These are phyloP conservation scores for Tenthredo mesomela DNA, from an alignment of 2,888 invertebrate genomes.

Conservation along the genomic window DNA sequence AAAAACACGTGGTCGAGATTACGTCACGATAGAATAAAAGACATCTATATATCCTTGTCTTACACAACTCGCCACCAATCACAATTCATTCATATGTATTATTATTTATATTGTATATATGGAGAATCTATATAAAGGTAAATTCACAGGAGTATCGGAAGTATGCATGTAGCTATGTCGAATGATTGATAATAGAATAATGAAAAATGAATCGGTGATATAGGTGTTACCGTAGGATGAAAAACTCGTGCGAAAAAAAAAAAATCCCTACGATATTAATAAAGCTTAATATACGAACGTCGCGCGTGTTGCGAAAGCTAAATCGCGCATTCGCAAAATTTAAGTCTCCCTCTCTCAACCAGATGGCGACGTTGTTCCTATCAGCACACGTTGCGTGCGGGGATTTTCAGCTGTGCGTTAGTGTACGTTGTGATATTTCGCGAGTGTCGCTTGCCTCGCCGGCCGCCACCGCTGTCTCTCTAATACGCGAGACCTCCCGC, in stretches of 20 bases:
- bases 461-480: slow-evolving; percentile 58
- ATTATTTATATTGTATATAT: not conserved
- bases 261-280: not conserved
- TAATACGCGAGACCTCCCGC: slow-evolving; percentile 64
- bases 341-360: slow-evolving; percentile 15
- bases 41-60: slow-evolving; percentile 16
- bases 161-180: not conserved
- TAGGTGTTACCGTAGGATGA: not conserved
- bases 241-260: not conserved
- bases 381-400: slow-evolving; percentile 55
- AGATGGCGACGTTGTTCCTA: slow-evolving; percentile 66
- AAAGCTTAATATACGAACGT: slow-evolving; percentile 6
- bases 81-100: not conserved
- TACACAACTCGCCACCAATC: not conserved
- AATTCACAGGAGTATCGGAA: not conserved
- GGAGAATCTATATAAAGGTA: not conserved
- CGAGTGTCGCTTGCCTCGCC: slow-evolving; percentile 57
- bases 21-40: slow-evolving; percentile 29
- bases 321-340: slow-evolving; percentile 49
- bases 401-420: slow-evolving; percentile 44
- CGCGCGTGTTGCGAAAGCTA: slow-evolving; percentile 11
- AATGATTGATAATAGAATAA: not conserved
- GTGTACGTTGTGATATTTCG: slow-evolving; percentile 54
- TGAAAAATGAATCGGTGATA: not conserved
- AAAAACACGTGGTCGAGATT: slow-evolving; percentile 43